Evolutionary conservation across 2,797 vertebrate species (phyloP).

Genomic region (Odontamblyopus rebecca): DNA sequence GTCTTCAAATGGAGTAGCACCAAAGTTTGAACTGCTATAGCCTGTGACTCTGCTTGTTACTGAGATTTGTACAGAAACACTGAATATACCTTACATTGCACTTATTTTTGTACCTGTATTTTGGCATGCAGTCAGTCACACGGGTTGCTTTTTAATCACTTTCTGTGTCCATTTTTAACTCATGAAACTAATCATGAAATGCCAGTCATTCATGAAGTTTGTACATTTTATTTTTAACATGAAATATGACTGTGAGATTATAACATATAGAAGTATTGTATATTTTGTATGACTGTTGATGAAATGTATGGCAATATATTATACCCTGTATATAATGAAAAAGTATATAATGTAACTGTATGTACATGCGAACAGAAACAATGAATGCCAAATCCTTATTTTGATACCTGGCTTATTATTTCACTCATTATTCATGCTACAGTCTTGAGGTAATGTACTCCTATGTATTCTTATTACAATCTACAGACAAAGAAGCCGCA

Average conservation of each 20-base stretch:
- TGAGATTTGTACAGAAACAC: constrained; percentile 81
- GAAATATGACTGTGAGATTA: constrained; percentile 48
- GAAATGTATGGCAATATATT: constrained; percentile 56
- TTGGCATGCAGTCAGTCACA: constrained; percentile 85
- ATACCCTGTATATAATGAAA: constrained; percentile 64
- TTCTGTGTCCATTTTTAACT: constrained; percentile 84
- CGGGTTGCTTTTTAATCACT: constrained; percentile 75
- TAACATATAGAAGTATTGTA: constrained; percentile 58
- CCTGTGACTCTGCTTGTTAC: constrained; percentile 71
- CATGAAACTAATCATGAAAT: constrained; percentile 76
- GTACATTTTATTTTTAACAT: constrained; percentile 65
- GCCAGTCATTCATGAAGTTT: constrained; percentile 47
- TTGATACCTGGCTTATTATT: constrained; percentile 50
- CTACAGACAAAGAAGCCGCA: too few relatives aligned
- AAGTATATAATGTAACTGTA: constrained; percentile 51
- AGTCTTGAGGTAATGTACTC: not conserved
- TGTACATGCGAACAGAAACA: constrained; percentile 71
- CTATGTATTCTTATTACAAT: not conserved
- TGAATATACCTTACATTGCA: constrained; percentile 82
- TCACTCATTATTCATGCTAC: not conserved
- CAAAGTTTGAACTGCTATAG: constrained; percentile 63
- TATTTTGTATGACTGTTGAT: constrained; percentile 73
- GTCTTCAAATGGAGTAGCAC: constrained; percentile 52
- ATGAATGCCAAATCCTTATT: constrained; percentile 74
- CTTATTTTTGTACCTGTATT: constrained; percentile 85